A percentile compares a stretch with the other conserved stretches of the same genome.
Evolutionary conservation across 1,140 invertebrate species (phyloP).

Genomic region (Mactra quadrangularis): DNA sequence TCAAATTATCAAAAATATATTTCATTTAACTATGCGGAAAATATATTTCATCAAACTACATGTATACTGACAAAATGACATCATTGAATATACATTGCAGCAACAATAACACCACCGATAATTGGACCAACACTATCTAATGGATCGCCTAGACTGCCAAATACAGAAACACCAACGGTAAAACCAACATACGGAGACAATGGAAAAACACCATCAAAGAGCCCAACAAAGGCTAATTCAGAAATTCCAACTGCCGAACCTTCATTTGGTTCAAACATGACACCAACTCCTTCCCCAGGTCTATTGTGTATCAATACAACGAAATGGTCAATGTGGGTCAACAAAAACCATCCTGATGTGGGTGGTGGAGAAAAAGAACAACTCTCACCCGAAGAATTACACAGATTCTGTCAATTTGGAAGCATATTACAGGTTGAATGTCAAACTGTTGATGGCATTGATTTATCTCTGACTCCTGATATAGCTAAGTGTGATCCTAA

Average conservation of each 20-base stretch:
- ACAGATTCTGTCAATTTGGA: slow-evolving; percentile 55
- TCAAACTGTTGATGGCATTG: slow-evolving; percentile 39
- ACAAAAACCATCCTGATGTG: slow-evolving; percentile 39
- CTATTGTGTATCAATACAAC: slow-evolving; percentile 22
- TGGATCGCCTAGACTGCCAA: no score
- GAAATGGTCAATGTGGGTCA: slow-evolving; percentile 64
- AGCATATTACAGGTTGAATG: slow-evolving; percentile 60
- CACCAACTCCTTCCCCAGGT: slow-evolving; percentile 28
- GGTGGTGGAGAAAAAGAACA: slow-evolving; percentile 57
- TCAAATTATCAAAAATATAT: no score
- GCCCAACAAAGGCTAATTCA: neutral
- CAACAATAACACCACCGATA: no score
- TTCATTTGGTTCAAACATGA: neutral
- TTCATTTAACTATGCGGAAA: no score
- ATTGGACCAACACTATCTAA: no score
- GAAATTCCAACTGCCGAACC: slow-evolving; percentile 53
- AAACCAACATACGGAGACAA: neutral
- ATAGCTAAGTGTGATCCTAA: slow-evolving; percentile 55
- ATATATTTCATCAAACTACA: no score
- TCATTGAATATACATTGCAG: no score
- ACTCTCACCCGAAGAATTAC: slow-evolving; percentile 50
- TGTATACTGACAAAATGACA: no score
- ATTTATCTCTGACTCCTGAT: slow-evolving; percentile 40
- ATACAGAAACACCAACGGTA: slow-evolving; percentile 5
- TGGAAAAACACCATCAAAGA: neutral